Evolutionary conservation across 2,797 vertebrate species (phyloP).

Genomic region (Myoxocephalus aenaeus): DNA sequence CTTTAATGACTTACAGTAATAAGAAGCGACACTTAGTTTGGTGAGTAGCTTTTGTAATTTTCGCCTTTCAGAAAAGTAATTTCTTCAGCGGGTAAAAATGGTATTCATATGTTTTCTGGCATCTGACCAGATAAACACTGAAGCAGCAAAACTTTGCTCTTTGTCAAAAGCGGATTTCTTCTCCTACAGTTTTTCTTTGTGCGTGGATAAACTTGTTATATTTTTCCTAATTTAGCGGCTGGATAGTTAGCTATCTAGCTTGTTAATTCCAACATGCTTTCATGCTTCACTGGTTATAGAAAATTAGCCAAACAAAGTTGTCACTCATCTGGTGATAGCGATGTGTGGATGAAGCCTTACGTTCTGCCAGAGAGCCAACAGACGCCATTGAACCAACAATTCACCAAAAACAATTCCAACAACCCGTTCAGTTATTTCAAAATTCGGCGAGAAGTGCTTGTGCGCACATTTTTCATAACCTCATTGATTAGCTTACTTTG

Average conservation of each 20-base stretch:
- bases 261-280: background rate
- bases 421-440: background rate
- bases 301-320: background rate
- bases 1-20: background rate
- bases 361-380: background rate
- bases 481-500: background rate
- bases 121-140: conserved; percentile 1
- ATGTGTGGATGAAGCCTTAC: background rate
- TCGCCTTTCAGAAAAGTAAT: background rate
- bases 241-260: background rate
- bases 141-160: background rate
- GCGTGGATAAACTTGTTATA: background rate
- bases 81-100: background rate
- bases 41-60: background rate
- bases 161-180: background rate
- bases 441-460: background rate
- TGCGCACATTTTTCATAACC: background rate
- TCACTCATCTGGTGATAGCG: background rate
- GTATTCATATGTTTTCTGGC: background rate
- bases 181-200: background rate
- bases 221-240: background rate
- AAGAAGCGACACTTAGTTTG: background rate
- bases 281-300: background rate
- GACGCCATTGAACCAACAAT: background rate
- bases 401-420: background rate